Evolutionary conservation across 2,113 vertebrate genomes (phyloP), one percentile per base, ranked within the genome.

Genomic region (Phoxinus phoxinus): DNA sequence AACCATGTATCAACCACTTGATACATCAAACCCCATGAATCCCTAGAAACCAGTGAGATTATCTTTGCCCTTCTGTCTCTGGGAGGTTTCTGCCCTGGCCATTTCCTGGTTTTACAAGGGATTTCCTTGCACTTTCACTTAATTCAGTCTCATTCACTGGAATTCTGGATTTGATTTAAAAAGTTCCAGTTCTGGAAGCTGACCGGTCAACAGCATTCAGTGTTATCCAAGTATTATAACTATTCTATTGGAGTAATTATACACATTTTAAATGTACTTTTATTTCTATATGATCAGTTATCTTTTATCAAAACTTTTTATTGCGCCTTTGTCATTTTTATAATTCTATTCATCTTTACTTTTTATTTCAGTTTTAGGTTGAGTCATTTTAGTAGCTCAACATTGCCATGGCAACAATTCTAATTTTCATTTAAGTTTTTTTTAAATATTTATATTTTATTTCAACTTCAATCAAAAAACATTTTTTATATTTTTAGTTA

Each of bases 61-160:
- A 53, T 77, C 19, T 77, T 58, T 32, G 19, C 1, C 4, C 32
- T n/a, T 71, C 35, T 41, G 30, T 69, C 48, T 51, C 48, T 53
- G 4, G 3, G 35, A 72, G 8, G 44, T 72, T 72, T 77, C 27
- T 56, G 17, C 30, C 8, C 19, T 32, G 48, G 74, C 4, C 17
- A 56, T 58, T 77, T 77, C 35, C 71, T 35, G 5, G 9, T 56
- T 19, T 56, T 56, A 77, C 19, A 56, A 30, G 30, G 19, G 51
- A n/a, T 56, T 58, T 77, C 51, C 51, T 77, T 56, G 74, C 74
- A 77, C 30, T 77, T 56, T 77, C 30, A 21, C 48, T 32, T 32
- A 56, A 56, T 77, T 77, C 19, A 6, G 9, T 51, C 6, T 13
- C n/a, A 51, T 19, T 51, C 73, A 30, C 44, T 74, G 6, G 12